A percentile compares a stretch with the other conserved stretches of the same genome.
These are phyloP conservation scores for Neodiprion lecontei DNA, from an alignment of 1,140 invertebrate genomes.

Conservation along the genomic window DNA sequence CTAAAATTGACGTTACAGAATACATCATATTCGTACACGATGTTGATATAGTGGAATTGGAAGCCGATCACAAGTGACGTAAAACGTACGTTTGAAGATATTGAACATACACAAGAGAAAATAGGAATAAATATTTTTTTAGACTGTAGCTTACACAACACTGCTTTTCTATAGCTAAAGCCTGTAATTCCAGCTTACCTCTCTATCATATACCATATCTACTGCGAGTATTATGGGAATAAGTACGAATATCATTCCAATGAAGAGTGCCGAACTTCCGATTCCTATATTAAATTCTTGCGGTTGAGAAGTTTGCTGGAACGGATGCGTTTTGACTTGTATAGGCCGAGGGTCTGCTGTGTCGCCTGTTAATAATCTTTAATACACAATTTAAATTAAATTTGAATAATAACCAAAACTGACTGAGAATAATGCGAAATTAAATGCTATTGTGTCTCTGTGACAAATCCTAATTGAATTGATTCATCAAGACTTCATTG, in stretches of 20 bases:
- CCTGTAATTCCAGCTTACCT: constrained; percentile 64
- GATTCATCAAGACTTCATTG: no score
- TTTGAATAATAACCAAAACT: constrained; percentile 23
- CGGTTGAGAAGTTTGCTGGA: constrained; percentile 73
- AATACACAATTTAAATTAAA: background rate
- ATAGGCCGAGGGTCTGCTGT: constrained; percentile 53
- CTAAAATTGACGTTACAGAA: no score
- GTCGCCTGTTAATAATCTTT: constrained; percentile 18
- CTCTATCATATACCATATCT: constrained; percentile 84
- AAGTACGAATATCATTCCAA: constrained; percentile 81
- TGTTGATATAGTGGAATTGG: no score
- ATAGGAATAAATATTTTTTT: no score
- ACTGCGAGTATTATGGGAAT: constrained; percentile 78
- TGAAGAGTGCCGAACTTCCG: constrained; percentile 74
- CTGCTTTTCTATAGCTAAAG: constrained; percentile 14
- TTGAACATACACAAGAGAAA: no score
- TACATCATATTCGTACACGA: no score
- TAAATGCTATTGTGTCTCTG: no score
- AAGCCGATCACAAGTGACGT: no score
- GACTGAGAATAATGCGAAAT: constrained; percentile 32
- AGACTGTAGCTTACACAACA: background rate
- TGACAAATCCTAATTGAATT: no score
- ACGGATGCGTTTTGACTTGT: constrained; percentile 69
- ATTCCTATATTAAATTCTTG: constrained; percentile 76
- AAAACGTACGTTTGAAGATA: no score